phyloP scores from a whole-genome alignment of 2,888 invertebrate species.

The Archaeoteleia sp. region DNA sequence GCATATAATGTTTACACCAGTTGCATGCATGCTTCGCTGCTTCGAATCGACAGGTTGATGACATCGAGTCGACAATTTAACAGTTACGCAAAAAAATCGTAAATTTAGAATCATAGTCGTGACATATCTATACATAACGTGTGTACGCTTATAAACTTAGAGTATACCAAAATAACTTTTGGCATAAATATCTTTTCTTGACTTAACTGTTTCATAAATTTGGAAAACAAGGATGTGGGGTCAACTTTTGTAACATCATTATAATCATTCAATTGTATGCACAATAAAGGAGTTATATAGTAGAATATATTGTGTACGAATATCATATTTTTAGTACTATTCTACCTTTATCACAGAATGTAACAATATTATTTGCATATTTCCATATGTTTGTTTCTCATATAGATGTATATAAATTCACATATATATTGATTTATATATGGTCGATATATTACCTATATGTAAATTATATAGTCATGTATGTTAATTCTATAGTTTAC shows the following conservation, averaged over 20 bases:
- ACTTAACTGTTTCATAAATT: conserved; percentile 40
- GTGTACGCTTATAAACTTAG: conserved; percentile 44
- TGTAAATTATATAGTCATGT: too few relatives aligned
- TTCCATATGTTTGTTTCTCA: background rate
- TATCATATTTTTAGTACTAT: too few relatives aligned
- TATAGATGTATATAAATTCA: too few relatives aligned
- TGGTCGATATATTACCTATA: too few relatives aligned
- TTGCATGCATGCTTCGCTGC: conserved; percentile 7
- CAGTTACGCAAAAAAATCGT: conserved; percentile 60
- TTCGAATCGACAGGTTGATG: conserved; percentile 16
- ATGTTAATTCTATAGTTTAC: too few relatives aligned
- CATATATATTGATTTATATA: too few relatives aligned
- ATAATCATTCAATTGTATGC: too few relatives aligned
- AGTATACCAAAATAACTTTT: conserved; percentile 50
- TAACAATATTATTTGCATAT: too few relatives aligned
- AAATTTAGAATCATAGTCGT: conserved; percentile 62
- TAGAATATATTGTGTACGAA: too few relatives aligned
- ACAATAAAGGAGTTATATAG: too few relatives aligned
- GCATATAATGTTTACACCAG: conserved; percentile 17
- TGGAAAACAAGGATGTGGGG: conserved; percentile 17
- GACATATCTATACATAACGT: conserved; percentile 34
- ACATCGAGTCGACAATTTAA: conserved; percentile 17
- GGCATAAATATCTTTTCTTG: conserved; percentile 29
- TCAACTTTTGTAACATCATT: too few relatives aligned
- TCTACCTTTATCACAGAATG: too few relatives aligned